These are phyloP conservation scores for Stichodactyla mertensii DNA, from an alignment of 64 coral and sea anemone species.

Conservation along the genomic window DNA sequence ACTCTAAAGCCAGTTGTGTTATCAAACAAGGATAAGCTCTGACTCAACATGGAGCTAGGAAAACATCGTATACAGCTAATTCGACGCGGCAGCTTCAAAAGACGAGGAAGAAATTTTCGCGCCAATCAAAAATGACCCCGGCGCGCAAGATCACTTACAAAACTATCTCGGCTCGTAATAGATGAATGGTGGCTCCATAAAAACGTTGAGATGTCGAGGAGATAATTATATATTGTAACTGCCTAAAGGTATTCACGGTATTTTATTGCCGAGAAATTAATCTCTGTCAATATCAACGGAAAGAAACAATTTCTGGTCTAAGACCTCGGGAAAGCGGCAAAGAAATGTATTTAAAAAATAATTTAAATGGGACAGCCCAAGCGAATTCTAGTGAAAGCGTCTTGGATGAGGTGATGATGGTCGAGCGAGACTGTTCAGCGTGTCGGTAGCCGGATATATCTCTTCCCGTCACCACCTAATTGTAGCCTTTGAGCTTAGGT, in stretches of 20 bases:
- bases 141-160: constrained; percentile 7
- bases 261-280: not conserved
- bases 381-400: not conserved
- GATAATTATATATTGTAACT: constrained; percentile 8
- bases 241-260: constrained; percentile 11
- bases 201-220: constrained; percentile 25
- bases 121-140: constrained; percentile 28
- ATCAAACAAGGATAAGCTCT: not conserved
- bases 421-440: not conserved
- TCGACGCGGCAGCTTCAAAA: constrained; percentile 4
- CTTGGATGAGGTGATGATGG: constrained; percentile 13
- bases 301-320: not conserved
- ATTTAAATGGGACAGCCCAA: not conserved
- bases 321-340: not conserved
- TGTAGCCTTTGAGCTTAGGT: not conserved
- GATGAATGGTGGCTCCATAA: constrained; percentile 25
- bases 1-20: not conserved
- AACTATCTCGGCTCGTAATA: constrained; percentile 6
- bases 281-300: not conserved
- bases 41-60: not conserved
- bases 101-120: constrained; percentile 1
- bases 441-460: not conserved
- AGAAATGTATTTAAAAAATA: not conserved
- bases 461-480: not conserved
- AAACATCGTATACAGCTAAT: not conserved